A percentile compares a stretch with the other conserved stretches of the same genome.
phyloP scores from a whole-genome alignment of 2,888 invertebrate species.

The Zaprionus lineosus region DNA sequence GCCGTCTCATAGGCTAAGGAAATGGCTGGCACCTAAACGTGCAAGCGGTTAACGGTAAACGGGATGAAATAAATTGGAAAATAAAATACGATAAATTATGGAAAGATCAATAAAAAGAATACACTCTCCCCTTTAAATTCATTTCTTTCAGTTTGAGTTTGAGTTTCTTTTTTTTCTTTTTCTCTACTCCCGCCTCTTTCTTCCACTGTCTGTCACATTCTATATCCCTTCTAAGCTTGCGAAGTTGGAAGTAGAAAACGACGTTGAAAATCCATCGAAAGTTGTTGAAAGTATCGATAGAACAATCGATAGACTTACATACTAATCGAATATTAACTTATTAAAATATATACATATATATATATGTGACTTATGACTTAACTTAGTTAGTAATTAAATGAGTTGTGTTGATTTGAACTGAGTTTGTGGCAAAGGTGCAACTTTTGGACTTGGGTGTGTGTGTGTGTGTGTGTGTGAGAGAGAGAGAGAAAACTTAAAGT shows the following conservation, averaged over 20 bases:
- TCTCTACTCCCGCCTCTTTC: too few relatives aligned
- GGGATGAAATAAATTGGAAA: constrained; percentile 63
- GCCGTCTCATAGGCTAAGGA: constrained; percentile 99
- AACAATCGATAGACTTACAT: too few relatives aligned
- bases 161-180: too few relatives aligned
- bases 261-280: too few relatives aligned
- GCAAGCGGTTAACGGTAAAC: constrained; percentile 48
- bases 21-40: constrained; percentile 95
- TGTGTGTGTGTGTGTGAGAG: constrained; percentile 4
- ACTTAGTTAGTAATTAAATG: constrained; percentile 39
- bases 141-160: too few relatives aligned
- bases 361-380: constrained; percentile 35
- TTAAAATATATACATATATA: too few relatives aligned
- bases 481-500: constrained; percentile 27
- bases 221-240: too few relatives aligned
- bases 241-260: too few relatives aligned
- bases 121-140: not conserved
- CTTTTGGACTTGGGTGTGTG: too few relatives aligned
- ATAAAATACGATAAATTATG: constrained; percentile 70
- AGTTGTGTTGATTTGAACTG: constrained; percentile 20
- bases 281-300: too few relatives aligned
- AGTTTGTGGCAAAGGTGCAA: too few relatives aligned
- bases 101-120: constrained; percentile 24
- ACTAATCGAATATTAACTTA: constrained; percentile 22
- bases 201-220: too few relatives aligned